Evolutionary conservation across 2,113 vertebrate genomes (phyloP), one percentile per base, ranked within the genome.

Genomic region (Rhinoptilus africanus): DNA sequence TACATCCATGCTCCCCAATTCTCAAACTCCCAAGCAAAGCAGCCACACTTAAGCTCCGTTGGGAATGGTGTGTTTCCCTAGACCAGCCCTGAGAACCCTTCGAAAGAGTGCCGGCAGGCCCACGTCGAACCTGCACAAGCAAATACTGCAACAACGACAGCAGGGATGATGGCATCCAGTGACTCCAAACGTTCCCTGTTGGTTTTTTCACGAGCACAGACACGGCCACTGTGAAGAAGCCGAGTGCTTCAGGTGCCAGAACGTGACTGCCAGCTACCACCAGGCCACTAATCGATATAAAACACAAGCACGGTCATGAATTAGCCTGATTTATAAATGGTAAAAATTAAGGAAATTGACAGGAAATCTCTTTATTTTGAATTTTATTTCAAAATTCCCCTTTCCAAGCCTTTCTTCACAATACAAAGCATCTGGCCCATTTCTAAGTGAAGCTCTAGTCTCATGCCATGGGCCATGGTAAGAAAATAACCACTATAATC

Each of bases 401-500:
- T 89, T 94, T 50, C 51, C 54, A 53, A 83, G 85, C 7, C 53
- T 32, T 71, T 64, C 50, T 53, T 75, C 66, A 62, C 57, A 67
- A 89, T 8, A 32, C 35, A 72, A 94, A 93, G 66, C 57, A 69
- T 43, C 45, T 77, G 56, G 22, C 16, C 24, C 14, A 14, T 85
- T 87, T 80, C 47, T n/a, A 66, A 74, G 22, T 26, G 17, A 81
- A 56, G 51, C 35, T 89, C 51, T 35, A 27, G 32, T 47, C 60
- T 68, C 2, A 0, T 7, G 8, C 56, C 79, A 77, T 19, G n/a
- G 12, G 28, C 37, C 17, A 13, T 0, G 0, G 16, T 27, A 75
- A 87, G 56, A 17, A 77, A 69, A 59, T 77, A 72, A 23, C 5
- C 32, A 13, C 43, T 13, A 30, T 0, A 47, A 9, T 56, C 15